Evolutionary conservation across 2,888 invertebrate species (phyloP), one percentile per base, ranked within the genome.

Genomic region (Apamea crenata): DNA sequence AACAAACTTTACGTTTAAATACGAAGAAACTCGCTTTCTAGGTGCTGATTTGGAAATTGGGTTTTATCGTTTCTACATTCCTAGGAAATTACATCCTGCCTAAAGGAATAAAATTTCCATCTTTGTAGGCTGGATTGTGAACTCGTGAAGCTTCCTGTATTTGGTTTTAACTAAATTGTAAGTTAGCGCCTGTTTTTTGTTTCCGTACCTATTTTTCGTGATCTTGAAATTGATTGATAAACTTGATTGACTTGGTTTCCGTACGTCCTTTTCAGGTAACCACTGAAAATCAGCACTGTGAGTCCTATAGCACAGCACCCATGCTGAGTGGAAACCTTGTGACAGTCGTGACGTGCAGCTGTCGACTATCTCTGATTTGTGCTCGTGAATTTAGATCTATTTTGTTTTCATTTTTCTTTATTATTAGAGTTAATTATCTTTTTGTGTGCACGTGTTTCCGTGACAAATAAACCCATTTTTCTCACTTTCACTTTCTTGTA

Each of bases 31-130:
- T 73, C 50, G 56, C 16, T 70, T 36, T 29, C 40, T 85, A 70
- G 69, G 44, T 76, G 78, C 47, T 78, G 85, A 85, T 85, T 75
- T 73, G 66, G 78, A 88, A 89, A 85, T 87, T 85, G 67, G 59
- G 59, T 82, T 85, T 76, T 74, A 82, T 72, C 78, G 76, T 71
- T 78, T 70, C 47, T 47, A 78, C 74, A 74, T 85, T 85, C 85
- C 78, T 66, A 32, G 56, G 40, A 65, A 59, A 85, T 84, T 76
- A 84, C 77, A 32, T 78, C 61, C 67, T 70, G 44, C 56, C 71
- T 53, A 50, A 40, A 61, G 76, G 53, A 76, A 74, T 66, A 61
- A 78, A 75, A 82, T 82, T 71, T 66, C 77, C 53, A 81, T 84
- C 68, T 78, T 78, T 36, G 29, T 71, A 74, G 32, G 36, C 29